These are phyloP conservation scores for Sebastes umbrosus DNA, from an alignment of 2,797 vertebrate genomes.

Conservation along the genomic window DNA sequence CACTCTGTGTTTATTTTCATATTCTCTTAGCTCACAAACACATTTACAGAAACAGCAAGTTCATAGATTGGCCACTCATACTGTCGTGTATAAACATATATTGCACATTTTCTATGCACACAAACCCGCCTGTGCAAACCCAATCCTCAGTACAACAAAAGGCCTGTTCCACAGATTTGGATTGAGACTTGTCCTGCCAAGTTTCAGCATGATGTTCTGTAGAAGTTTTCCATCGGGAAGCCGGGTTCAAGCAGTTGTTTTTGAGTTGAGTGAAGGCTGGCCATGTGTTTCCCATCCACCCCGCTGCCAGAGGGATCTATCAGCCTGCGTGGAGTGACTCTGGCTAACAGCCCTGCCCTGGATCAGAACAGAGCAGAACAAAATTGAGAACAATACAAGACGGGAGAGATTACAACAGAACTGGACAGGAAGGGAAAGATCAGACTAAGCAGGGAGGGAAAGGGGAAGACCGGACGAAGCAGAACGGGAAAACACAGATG, in stretches of 20 bases:
- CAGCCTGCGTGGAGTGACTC: slow-evolving; percentile 61
- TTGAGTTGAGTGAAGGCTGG: slow-evolving; percentile 64
- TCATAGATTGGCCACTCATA: slow-evolving; percentile 7
- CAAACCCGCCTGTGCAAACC: slow-evolving; percentile 14
- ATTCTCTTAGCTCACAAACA: background rate
- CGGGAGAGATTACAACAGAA: slow-evolving; percentile 41
- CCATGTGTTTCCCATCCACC: slow-evolving; percentile 82
- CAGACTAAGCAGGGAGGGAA: slow-evolving; percentile 38
- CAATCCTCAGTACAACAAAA: slow-evolving; percentile 41
- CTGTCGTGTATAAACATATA: slow-evolving; percentile 11
- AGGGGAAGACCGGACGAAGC: slow-evolving; percentile 5
- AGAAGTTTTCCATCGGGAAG: slow-evolving; percentile 54
- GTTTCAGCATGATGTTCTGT: slow-evolving; percentile 52
- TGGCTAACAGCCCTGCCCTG: slow-evolving; percentile 61
- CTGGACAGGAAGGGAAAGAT: slow-evolving; percentile 50
- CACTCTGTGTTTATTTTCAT: slow-evolving; percentile 17
- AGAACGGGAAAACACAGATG: slow-evolving; percentile 25
- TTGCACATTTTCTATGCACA: slow-evolving; percentile 29
- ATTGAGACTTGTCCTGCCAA: slow-evolving; percentile 57
- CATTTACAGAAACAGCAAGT: background rate
- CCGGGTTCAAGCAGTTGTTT: slow-evolving; percentile 63
- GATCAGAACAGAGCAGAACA: slow-evolving; percentile 55
- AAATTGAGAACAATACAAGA: slow-evolving; percentile 32
- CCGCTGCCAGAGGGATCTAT: slow-evolving; percentile 70
- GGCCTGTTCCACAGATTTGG: slow-evolving; percentile 53